A percentile compares a stretch with the other conserved stretches of the same genome.
Conservation (phyloP, 1,140 invertebrate species). For the Oryzaephilus surinamensis region DNA sequence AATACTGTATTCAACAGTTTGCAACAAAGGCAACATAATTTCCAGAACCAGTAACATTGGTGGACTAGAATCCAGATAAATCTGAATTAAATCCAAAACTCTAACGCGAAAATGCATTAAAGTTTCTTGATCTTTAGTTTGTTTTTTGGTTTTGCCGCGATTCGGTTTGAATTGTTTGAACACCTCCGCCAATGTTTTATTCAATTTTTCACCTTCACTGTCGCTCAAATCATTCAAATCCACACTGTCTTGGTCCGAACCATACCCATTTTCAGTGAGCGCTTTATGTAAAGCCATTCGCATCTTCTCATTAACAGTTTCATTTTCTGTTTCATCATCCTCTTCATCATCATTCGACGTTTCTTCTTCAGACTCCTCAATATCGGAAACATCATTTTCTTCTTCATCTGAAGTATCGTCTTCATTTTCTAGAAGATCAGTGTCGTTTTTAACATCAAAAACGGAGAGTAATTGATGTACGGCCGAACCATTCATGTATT, state of each 20-base stretch:
- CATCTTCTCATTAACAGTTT: conserved; percentile 53
- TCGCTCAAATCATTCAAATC: conserved; percentile 67
- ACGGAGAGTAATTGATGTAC: conserved; percentile 65
- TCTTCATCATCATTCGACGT: conserved; percentile 29
- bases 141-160: conserved; percentile 45
- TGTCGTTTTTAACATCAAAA: conserved; percentile 52
- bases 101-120: conserved; percentile 59
- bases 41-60: conserved; percentile 53
- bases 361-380: conserved; percentile 32
- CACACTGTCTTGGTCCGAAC: conserved; percentile 56
- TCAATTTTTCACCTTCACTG: conserved; percentile 59
- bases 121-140: conserved; percentile 51
- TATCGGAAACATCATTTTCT: conserved; percentile 45
- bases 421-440: conserved; percentile 42
- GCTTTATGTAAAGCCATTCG: conserved; percentile 53
- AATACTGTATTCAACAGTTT: conserved; percentile 54
- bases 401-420: conserved; percentile 27
- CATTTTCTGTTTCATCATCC: conserved; percentile 46
- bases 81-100: conserved; percentile 58
- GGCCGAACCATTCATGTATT: conserved; percentile 52
- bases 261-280: conserved; percentile 42
- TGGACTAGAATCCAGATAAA: conserved; percentile 55
- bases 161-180: conserved; percentile 56
- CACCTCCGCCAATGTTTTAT: conserved; percentile 56
- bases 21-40: conserved; percentile 53